These are phyloP conservation scores for Paramormyrops hopkinsi DNA, from an alignment of 2,797 vertebrate species.

Conservation along the genomic window DNA sequence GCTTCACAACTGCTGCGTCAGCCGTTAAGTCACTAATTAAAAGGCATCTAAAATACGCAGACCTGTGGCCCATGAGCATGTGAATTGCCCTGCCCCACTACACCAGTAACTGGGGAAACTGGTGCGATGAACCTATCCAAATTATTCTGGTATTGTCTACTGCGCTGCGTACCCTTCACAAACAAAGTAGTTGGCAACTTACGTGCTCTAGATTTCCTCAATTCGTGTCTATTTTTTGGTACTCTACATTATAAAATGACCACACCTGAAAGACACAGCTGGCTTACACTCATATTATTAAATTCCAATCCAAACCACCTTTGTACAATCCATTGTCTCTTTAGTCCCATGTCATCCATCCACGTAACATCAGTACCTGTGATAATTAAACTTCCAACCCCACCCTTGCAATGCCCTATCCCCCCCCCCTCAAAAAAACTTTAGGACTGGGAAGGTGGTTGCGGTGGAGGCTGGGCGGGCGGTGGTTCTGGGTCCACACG, in stretches of 20 bases:
- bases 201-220: not conserved
- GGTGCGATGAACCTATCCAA: not conserved
- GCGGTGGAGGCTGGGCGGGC: slow-evolving; percentile 26
- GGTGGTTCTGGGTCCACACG: slow-evolving; percentile 59
- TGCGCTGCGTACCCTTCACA: not conserved
- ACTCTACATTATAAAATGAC: not conserved
- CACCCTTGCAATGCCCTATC: not conserved
- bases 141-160: not conserved
- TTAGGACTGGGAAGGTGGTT: slow-evolving; percentile 37
- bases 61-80: not conserved
- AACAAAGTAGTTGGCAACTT: not conserved
- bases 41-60: slow-evolving; percentile 2
- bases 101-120: not conserved
- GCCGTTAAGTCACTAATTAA: not conserved
- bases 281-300: not conserved
- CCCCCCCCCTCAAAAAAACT: too few species aligned
- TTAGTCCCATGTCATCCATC: not conserved
- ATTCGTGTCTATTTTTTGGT: not conserved
- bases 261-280: not conserved
- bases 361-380: not conserved
- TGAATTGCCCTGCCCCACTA: not conserved
- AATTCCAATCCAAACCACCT: not conserved
- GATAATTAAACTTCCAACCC: not conserved
- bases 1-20: not conserved
- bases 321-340: not conserved